These are phyloP conservation scores for Syrmaticus mikado DNA, from an alignment of 2,113 vertebrate species.

Conservation along the genomic window DNA sequence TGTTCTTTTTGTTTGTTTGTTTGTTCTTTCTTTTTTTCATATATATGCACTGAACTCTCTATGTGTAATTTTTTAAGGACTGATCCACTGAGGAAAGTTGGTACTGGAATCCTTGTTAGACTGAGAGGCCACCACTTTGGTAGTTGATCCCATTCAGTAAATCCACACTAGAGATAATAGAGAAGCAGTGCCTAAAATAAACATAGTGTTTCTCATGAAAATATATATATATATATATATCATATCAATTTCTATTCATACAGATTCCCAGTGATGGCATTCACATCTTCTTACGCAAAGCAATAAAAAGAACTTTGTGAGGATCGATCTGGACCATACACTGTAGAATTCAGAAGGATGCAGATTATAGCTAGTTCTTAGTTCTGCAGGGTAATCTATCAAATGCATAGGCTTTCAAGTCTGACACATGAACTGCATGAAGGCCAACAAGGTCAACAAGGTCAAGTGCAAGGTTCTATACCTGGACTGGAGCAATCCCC, in stretches of 20 bases:
- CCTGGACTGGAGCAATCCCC: too few relatives aligned
- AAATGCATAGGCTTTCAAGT: background rate
- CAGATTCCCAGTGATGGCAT: background rate
- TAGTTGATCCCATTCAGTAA: background rate
- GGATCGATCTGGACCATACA: background rate
- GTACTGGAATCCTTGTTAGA: background rate
- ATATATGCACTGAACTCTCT: background rate
- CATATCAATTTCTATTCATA: background rate
- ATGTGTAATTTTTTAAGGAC: background rate
- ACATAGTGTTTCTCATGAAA: background rate
- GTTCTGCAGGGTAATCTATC: background rate
- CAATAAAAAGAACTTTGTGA: background rate
- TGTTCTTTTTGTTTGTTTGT: background rate
- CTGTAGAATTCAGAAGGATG: background rate
- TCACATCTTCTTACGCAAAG: background rate
- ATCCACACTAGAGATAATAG: background rate
- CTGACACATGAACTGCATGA: background rate
- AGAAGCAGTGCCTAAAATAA: background rate
- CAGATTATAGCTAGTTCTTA: background rate
- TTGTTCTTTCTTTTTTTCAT: too few relatives aligned
- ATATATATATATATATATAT: background rate
- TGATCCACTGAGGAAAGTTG: background rate
- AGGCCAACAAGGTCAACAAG: too few relatives aligned
- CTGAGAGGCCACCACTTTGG: background rate
- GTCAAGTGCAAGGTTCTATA: too few relatives aligned